Evolutionary conservation across 30 jellyfish, hydroid and myxozoan species (phyloP), one percentile per base, ranked within the genome.

Genomic region (Hydractinia echinata): DNA sequence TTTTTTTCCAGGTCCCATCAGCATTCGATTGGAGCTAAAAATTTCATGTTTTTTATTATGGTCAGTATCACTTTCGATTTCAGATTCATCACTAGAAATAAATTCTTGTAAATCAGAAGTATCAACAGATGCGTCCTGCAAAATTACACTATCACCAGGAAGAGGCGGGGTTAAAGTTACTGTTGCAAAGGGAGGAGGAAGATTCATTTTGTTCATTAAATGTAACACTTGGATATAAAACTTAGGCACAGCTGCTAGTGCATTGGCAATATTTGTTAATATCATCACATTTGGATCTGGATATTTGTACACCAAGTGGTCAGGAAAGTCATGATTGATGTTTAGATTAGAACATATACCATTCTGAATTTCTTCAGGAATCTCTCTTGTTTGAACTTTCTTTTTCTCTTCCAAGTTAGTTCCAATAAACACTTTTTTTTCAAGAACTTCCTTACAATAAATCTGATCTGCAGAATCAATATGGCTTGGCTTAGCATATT

Each of bases 151-250:
- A 72, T 93, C 96, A 52, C 82, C 99, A 8, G 99, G 99, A 92
- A 92, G 72, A 19, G 98, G 98, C 10, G 98, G 98, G 1, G 98
- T 78, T 6, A 66, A 53, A 3, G 98, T 87, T 7, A 88, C 89
- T 4, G 92, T 96, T 5, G 96, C 66, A 80, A 92, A 92, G 0
- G 98, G 98, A 3, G 98, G 98, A 7, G 98, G 96, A 21, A 92
- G 95, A 68, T 81, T 81, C 98, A 92, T 87, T 81, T 92, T 92
- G 86, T 92, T 92, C 98, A 92, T 92, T 53, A 92, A 83, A 67
- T 92, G 96, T 5, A 92, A 89, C 67, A 92, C 98, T 87, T 86
- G 96, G 44, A 83, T 87, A 62, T 91, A 91, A 53, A 91, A 83
- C 67, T 83, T 72, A 53, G 98, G 98, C 13, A 91, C 93, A 11